Conservation (phyloP, 2,797 vertebrate species). For the Poecilia wingei region DNA sequence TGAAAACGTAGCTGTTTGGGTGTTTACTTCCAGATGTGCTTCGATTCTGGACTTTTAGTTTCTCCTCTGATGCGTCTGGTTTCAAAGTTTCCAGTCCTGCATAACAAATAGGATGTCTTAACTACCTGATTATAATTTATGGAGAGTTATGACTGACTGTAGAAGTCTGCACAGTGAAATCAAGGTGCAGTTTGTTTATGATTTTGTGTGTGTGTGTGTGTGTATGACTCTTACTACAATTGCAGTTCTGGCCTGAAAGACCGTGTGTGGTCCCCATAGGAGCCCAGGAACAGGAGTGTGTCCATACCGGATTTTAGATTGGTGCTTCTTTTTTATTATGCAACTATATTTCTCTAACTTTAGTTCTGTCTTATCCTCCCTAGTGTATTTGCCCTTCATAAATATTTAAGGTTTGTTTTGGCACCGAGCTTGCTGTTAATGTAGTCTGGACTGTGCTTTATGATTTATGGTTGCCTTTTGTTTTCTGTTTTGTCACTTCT, state of each 20-base stretch:
- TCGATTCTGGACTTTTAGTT: neutral
- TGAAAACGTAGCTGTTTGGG: slow-evolving; percentile 5
- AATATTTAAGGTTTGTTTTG: slow-evolving; percentile 58
- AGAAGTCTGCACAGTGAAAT: slow-evolving; percentile 12
- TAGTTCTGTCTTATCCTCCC: slow-evolving; percentile 29
- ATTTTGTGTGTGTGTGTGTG: neutral
- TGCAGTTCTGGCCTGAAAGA: slow-evolving; percentile 21
- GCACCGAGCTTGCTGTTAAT: slow-evolving; percentile 37
- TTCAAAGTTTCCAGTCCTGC: neutral
- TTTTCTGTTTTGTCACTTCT: neutral
- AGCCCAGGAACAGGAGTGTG: neutral
- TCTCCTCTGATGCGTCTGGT: neutral
- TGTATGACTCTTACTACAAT: slow-evolving; percentile 14
- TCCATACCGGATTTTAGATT: slow-evolving; percentile 11
- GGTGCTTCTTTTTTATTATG: slow-evolving; percentile 1
- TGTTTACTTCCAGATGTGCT: neutral
- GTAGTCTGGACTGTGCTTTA: slow-evolving; percentile 23
- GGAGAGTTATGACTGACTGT: neutral
- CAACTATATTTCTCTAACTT: slow-evolving; percentile 9
- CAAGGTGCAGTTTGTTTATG: slow-evolving; percentile 31
- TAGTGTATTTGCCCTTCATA: slow-evolving; percentile 44
- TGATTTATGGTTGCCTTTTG: neutral
- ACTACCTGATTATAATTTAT: neutral
- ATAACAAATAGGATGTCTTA: neutral
- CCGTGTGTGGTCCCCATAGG: slow-evolving; percentile 14